These are phyloP conservation scores for Chydorus sphaericus DNA, from an alignment of 2,888 invertebrate genomes.

Conservation along the genomic window DNA sequence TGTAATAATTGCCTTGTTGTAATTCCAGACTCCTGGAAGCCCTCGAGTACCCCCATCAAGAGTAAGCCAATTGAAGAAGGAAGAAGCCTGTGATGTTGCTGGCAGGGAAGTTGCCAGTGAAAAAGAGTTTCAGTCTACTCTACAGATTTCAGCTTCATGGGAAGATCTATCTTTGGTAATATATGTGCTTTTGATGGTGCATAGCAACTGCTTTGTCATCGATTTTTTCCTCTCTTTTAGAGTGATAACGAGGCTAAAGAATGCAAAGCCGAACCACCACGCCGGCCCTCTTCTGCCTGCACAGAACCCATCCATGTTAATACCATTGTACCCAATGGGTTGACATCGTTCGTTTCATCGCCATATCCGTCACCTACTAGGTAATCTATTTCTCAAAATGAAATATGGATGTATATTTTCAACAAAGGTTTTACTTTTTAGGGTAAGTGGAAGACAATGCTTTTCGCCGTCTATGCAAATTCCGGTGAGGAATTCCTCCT, in stretches of 20 bases:
- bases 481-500: slow-evolving; percentile 33
- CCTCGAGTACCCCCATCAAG: slow-evolving; percentile 34
- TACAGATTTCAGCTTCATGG: slow-evolving; percentile 90
- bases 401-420: slow-evolving; percentile 10
- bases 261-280: neutral
- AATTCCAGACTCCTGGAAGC: slow-evolving; percentile 29
- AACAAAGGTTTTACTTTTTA: neutral
- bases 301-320: slow-evolving; percentile 31
- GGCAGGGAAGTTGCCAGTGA: slow-evolving; percentile 84
- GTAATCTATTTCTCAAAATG: slow-evolving; percentile 8
- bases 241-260: slow-evolving; percentile 12
- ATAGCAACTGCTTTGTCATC: neutral
- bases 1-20: neutral
- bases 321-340: slow-evolving; percentile 28
- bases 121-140: slow-evolving; percentile 73
- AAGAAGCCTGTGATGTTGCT: slow-evolving; percentile 62
- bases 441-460: slow-evolving; percentile 33
- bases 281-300: slow-evolving; percentile 19
- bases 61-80: slow-evolving; percentile 73
- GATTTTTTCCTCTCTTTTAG: neutral
- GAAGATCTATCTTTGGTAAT: slow-evolving; percentile 67
- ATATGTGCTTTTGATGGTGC: slow-evolving; percentile 23
- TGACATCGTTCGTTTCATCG: slow-evolving; percentile 39
- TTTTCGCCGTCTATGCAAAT: slow-evolving; percentile 40
- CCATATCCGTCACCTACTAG: slow-evolving; percentile 44